Base-by-base conservation (phyloP, 2,113 vertebrate species). In the Sorex fumeus region DNA sequence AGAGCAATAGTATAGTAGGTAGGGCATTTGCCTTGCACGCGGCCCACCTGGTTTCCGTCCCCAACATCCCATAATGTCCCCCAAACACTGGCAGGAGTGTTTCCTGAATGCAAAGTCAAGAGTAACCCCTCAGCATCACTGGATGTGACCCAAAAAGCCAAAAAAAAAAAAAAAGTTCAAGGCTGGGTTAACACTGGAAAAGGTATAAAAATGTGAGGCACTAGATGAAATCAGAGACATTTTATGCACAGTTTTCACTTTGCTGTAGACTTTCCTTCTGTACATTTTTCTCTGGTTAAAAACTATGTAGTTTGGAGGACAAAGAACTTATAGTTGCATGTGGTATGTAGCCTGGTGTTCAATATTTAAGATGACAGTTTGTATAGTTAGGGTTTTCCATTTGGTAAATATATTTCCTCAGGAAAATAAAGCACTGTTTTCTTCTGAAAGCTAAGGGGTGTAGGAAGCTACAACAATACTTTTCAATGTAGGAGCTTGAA, bases 381-480 rank as follows among this genome's bases (percentile, higher is more conserved):
- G 53, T 21, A 45, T 45, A 67, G 30, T 66, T 34, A 28, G 34
- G 16, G 27, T 18, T 75, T 92, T 84, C 64, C 11, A 30, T 19
- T 66, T 36, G 67, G 32, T 75, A 84, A 32, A 3, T 81, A 60
- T 57, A 60, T 91, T 71, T 36, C 32, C 43, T 4, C 36, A 53
- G 47, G 47, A 62, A 91, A 94, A 25, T 67, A 91, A 92, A 66
- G 11, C 40, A 32, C 36, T 64, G 9, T 74, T 82, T 90, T 88
- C 64, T 70, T 67, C 66, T 43, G 79, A 82, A 50, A 88, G 19
- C 45, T 57, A 71, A 5, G 8, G 64, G 4, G 28, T 3, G 19
- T 78, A 74, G 62, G 66, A 85, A 78, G 18, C 28, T 78, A 71
- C 70, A 66, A 57, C 88, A 91, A 88, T 71, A 16, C 12, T 83